Evolutionary conservation across 2,888 invertebrate species (phyloP), one percentile per base, ranked within the genome.

Genomic region (Bombylius discolor): DNA sequence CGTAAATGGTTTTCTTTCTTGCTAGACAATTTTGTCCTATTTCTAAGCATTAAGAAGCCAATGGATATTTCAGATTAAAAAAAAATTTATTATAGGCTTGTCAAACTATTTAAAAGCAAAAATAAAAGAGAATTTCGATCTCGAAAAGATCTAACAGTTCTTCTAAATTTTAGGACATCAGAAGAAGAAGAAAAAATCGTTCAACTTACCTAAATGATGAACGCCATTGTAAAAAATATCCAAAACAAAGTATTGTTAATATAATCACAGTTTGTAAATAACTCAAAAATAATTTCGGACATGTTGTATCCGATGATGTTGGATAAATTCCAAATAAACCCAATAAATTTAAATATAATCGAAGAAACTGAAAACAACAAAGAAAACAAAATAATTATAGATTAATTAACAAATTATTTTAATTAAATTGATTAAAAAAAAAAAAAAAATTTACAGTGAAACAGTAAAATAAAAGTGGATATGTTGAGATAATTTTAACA

Each of bases 191-290:
- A n/a, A n/a, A 23, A 23, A 23, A 23, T 23, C 23, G 1, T 23
- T 23, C 3, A 23, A 23, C 14, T 67, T 69, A 84, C 84, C 86
- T 80, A 68, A 84, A 89, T 68, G 88, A 88, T 55, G 87, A 81
- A 78, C 87, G 82, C 66, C 85, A 89, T 67, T 89, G 89, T 31
- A 89, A 73, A 54, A 85, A 71, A 66, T 89, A 89, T 63, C 89
- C 89, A 58, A 81, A 65, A 58, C 81, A 74, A 75, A 89, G 81
- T 52, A 86, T 75, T 53, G 81, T 68, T 47, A 83, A 77, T 12
- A 89, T 81, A 69, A 85, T 78, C 23, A 82, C 67, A 8, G 85
- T 82, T 69, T 89, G 88, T 48, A 83, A 73, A 66, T 82, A 82
- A 47, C 83, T 83, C 45, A 86, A 73, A 63, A 81, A 77, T 60